Evolutionary conservation across 2,113 vertebrate species (phyloP).

Genomic region (Anguilla japonica): DNA sequence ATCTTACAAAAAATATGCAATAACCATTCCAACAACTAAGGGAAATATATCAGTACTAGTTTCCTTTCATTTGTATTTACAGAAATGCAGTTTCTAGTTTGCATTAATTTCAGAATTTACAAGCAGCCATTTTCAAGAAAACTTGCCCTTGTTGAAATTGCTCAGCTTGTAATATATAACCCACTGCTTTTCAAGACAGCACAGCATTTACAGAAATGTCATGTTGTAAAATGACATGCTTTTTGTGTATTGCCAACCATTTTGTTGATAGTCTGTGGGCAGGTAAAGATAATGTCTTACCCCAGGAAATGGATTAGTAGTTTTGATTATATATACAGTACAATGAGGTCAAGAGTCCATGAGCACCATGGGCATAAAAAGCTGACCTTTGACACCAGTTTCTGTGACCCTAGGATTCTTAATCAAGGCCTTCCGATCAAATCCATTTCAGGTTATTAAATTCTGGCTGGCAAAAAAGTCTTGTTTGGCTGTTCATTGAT

Average conservation of each 20-base stretch:
- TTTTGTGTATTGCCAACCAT: neutral
- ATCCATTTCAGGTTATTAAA: conserved; percentile 45
- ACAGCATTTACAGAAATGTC: neutral
- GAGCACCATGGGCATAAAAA: neutral
- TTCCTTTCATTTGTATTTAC: neutral
- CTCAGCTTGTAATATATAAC: neutral
- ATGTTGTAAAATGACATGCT: neutral
- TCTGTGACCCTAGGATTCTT: conserved; percentile 35
- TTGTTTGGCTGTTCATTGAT: conserved; percentile 40
- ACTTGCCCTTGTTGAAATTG: neutral
- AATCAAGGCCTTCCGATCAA: conserved; percentile 33
- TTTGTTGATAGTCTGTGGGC: neutral
- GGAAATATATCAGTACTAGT: too few relatives aligned
- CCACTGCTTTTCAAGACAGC: neutral
- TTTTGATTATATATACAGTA: conserved; percentile 39
- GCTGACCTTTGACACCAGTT: conserved; percentile 29
- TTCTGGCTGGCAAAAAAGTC: conserved; percentile 32
- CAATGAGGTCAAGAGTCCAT: conserved; percentile 20
- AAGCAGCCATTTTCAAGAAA: neutral
- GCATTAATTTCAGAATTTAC: neutral
- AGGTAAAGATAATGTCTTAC: neutral
- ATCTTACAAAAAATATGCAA: too few relatives aligned
- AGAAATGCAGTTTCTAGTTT: neutral
- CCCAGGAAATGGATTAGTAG: neutral
- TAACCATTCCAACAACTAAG: too few relatives aligned